These are phyloP conservation scores for Tor tambroides DNA, from an alignment of 2,113 vertebrate genomes.

Conservation along the genomic window DNA sequence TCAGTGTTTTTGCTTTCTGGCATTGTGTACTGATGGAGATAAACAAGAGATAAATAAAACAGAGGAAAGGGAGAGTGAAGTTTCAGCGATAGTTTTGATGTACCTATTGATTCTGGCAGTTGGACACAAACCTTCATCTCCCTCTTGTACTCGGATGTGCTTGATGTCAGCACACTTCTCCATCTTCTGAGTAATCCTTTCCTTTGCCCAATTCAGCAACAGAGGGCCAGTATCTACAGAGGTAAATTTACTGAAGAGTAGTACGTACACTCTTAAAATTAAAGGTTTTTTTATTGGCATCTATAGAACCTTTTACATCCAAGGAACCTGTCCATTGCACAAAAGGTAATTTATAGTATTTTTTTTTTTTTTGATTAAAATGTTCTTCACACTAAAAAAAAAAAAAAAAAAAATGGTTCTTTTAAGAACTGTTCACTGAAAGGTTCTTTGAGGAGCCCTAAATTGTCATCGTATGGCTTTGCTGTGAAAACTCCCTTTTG, in stretches of 20 bases:
- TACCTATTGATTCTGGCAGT: slow-evolving; percentile 77
- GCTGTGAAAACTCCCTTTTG: no score
- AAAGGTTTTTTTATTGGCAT: no score
- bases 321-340: no score
- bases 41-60: slow-evolving; percentile 71
- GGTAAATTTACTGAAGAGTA: not conserved
- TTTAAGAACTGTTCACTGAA: no score
- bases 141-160: slow-evolving; percentile 48
- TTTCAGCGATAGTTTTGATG: slow-evolving; percentile 73
- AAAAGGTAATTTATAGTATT: no score
- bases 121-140: slow-evolving; percentile 59
- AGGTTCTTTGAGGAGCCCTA: no score
- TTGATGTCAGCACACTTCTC: slow-evolving; percentile 68
- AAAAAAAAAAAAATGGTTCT: no score
- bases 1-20: slow-evolving; percentile 70
- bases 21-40: slow-evolving; percentile 65
- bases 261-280: no score
- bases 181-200: slow-evolving; percentile 61
- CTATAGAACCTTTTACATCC: no score
- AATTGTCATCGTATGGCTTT: no score
- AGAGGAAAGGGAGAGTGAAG: slow-evolving; percentile 67
- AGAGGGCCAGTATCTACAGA: slow-evolving; percentile 23
- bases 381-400: no score
- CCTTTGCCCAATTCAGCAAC: slow-evolving; percentile 69
- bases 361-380: no score